Base-by-base conservation (phyloP, 2,888 invertebrate species). In the Agrochola lychnidis region DNA sequence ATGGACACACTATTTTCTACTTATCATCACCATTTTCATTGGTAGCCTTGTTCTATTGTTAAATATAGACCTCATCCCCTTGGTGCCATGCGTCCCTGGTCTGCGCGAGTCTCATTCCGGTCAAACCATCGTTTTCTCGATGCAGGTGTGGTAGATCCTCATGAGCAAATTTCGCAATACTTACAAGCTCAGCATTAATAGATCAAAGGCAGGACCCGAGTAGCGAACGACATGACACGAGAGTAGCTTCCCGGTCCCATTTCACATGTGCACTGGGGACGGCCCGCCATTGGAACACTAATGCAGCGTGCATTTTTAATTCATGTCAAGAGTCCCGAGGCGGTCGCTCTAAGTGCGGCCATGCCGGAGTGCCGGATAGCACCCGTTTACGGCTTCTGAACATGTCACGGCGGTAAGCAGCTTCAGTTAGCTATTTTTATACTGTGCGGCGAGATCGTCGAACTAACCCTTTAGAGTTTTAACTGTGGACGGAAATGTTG, bases 261-360 rank as follows among this genome's bases (percentile, higher is more conserved):
- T 88, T 83, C 82, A 84, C 85, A 83, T 85, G 81, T 84, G 85
- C 82, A 81, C 78, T 67, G 63, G 71, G 80, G 85, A 81, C 78
- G 81, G 81, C 84, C 87, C 83, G 90, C 92, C 90, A 93, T 94
- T 94, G 93, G 92, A 85, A 91, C 93, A 92, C 95, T 95, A 95
- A 95, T 95, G 95, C 93, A 92, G 88, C 93, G 91, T 95, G 94
- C 94, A 95, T 95, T 95, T 95, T 96, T 95, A 95, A 96, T 95
- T 94, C 94, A 93, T 93, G 95, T 95, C 95, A 95, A 95, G 95
- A 93, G 94, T 92, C 94, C 93, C 92, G 80, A 86, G 88, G 91
- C 90, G 89, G 88, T 90, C 91, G 88, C 91, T 85, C 88, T 94
- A 92, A 94, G 92, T 94, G 93, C 92, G 87, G 88, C 87, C 87